Evolutionary conservation across 2,113 vertebrate species (phyloP), one percentile per base, ranked within the genome.

Genomic region (Spea bombifrons): DNA sequence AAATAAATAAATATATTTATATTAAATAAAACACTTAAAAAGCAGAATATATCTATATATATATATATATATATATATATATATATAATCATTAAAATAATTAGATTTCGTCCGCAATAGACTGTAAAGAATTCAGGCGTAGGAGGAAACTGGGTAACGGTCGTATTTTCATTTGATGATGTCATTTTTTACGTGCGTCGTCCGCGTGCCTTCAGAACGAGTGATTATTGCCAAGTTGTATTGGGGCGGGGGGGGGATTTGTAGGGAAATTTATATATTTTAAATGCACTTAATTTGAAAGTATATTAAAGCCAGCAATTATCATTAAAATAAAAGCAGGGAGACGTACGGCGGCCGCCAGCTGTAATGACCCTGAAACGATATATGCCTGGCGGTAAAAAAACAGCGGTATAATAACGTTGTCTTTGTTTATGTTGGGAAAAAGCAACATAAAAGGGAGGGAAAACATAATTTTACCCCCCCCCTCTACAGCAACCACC

Each of bases 201-300:
- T 43, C 49, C 17, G 63, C 17, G 61, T 16, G 53, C 66, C 12
- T 1, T 75, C 13, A 16, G 61, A 52, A 55, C 45, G 12, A 45
- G 6, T 49, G 8, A 65, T 50, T 55, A 52, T 50, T 15, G 44
- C 30, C 9, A 50, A 6, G 16, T 45, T 66, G 10, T 9, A 75
- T 15, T 7, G 30, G 16, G 63, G 53, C 16, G n/a, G 66, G 53
- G 9, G 16, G 4, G n/a, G 30, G 2, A 1, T 30, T 30, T 30
- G 30, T 30, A 75, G 47, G 59, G 5, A 44, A n/a, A 44, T 75
- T 48, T 49, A 64, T 64, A 64, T 75, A 64, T 55, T 17, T n/a
- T 13, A 53, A 75, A 52, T 45, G 63, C 30, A n/a, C 53, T 75
- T 66, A 66, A 75, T 66, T 75, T 66, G 16, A 66, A 66, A 75